Percentiles rank a stretch among this genome's conserved stretches.
Evolutionary conservation across 2,113 vertebrate species (phyloP).

Genomic region (Archilochus colubris): DNA sequence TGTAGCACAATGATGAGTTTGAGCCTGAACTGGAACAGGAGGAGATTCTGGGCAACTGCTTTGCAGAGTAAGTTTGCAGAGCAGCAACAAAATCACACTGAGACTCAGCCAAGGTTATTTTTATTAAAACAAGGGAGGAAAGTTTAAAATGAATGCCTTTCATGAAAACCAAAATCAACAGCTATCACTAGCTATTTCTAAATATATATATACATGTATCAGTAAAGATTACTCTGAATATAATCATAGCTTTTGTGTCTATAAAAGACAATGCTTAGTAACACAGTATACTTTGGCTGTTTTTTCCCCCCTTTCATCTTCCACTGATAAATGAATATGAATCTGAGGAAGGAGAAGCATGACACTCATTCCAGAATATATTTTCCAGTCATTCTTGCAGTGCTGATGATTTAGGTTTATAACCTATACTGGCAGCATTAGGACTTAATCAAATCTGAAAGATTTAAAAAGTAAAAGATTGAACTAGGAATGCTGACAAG

Average conservation of each 20-base stretch:
- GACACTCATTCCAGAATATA: not conserved
- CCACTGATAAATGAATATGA: not conserved
- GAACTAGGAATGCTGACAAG: conserved; percentile 9
- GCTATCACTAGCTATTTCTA: not conserved
- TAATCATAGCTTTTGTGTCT: not conserved
- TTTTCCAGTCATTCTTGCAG: not conserved
- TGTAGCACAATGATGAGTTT: not conserved
- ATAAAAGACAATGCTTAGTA: not conserved
- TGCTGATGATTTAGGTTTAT: conserved; percentile 24
- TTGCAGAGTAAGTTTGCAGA: not conserved
- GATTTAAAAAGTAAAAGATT: conserved; percentile 18
- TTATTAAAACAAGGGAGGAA: not conserved
- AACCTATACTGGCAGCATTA: conserved; percentile 10
- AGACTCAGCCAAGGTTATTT: not conserved
- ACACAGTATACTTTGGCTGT: not conserved
- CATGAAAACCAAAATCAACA: not conserved
- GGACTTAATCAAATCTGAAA: conserved; percentile 25
- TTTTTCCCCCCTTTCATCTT: not conserved
- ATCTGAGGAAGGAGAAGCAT: not conserved
- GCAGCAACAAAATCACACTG: not conserved
- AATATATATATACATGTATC: not conserved
- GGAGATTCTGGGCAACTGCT: not conserved
- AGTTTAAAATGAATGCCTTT: not conserved
- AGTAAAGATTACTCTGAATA: not conserved
- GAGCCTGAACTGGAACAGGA: not conserved